Evolutionary conservation across 2,113 vertebrate species (phyloP).

Genomic region (Cyphomyrus plagiostoma): DNA sequence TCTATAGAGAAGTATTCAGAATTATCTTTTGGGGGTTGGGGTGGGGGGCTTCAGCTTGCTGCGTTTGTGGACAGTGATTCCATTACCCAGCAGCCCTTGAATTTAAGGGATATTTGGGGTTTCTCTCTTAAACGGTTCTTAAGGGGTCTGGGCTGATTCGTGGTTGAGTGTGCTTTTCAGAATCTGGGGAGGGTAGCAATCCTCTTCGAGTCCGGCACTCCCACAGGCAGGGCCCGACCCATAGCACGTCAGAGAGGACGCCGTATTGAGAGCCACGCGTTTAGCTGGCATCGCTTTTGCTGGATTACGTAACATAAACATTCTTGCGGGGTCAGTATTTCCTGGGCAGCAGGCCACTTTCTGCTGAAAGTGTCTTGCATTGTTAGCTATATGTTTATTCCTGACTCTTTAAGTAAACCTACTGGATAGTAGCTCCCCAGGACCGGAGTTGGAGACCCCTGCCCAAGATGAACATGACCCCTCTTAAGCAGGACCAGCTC

Average conservation of each 20-base stretch:
- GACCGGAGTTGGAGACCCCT: no score
- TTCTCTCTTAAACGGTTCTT: background rate
- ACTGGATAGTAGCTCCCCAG: no score
- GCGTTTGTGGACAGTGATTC: background rate
- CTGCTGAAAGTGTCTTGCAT: background rate
- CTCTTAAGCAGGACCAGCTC: background rate
- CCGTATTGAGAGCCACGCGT: background rate
- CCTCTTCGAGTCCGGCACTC: background rate
- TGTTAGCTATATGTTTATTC: background rate
- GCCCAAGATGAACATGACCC: background rate
- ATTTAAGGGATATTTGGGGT: background rate
- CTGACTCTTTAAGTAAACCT: background rate
- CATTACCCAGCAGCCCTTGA: background rate
- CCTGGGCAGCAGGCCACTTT: background rate
- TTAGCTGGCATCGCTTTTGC: background rate
- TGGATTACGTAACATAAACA: background rate
- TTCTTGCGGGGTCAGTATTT: constrained; percentile 7
- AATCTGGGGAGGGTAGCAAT: background rate
- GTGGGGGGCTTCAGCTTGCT: background rate
- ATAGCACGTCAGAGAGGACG: background rate
- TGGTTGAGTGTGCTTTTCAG: background rate
- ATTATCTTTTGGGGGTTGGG: background rate
- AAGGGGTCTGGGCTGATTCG: background rate
- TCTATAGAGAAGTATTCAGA: background rate
- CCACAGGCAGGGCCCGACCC: background rate